A percentile compares a stretch with the other conserved stretches of the same genome.
These are phyloP conservation scores for Halocaridina rubra DNA, from an alignment of 2,888 invertebrate genomes.

Conservation along the genomic window DNA sequence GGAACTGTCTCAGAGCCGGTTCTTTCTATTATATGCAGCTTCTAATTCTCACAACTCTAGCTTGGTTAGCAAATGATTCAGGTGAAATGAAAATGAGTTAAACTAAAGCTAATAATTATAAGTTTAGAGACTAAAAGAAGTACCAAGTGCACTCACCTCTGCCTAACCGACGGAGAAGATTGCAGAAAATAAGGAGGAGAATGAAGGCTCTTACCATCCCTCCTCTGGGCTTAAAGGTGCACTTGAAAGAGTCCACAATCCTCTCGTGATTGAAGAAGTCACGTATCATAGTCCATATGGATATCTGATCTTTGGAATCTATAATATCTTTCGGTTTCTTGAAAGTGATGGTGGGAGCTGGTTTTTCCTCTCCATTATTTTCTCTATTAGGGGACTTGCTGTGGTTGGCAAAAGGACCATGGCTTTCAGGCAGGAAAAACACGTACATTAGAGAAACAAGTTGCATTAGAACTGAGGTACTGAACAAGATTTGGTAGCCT, in stretches of 20 bases:
- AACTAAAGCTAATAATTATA: neutral
- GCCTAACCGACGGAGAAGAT: constrained; percentile 57
- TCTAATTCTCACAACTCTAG: neutral
- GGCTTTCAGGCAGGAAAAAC: constrained; percentile 48
- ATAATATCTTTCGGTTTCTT: constrained; percentile 1
- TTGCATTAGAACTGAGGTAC: constrained; percentile 27
- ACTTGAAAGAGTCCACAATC: constrained; percentile 59
- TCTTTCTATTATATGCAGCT: no score
- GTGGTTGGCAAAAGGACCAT: constrained; percentile 40
- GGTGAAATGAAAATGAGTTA: neutral
- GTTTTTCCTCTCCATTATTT: neutral
- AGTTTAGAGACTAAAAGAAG: neutral
- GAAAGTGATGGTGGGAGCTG: neutral
- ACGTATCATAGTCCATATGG: constrained; percentile 46
- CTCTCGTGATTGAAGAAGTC: constrained; percentile 60
- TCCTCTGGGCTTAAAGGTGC: constrained; percentile 58
- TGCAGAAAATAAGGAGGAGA: constrained; percentile 59
- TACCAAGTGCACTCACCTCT: constrained; percentile 48
- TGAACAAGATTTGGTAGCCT: constrained; percentile 36
- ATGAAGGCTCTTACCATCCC: constrained; percentile 56
- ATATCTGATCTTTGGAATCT: constrained; percentile 15
- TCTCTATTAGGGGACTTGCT: neutral
- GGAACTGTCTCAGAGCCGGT: no score
- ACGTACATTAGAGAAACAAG: constrained; percentile 27
- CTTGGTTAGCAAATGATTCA: neutral